Evolutionary conservation across 2,113 vertebrate species (phyloP).

Genomic region (Noctilio leporinus): DNA sequence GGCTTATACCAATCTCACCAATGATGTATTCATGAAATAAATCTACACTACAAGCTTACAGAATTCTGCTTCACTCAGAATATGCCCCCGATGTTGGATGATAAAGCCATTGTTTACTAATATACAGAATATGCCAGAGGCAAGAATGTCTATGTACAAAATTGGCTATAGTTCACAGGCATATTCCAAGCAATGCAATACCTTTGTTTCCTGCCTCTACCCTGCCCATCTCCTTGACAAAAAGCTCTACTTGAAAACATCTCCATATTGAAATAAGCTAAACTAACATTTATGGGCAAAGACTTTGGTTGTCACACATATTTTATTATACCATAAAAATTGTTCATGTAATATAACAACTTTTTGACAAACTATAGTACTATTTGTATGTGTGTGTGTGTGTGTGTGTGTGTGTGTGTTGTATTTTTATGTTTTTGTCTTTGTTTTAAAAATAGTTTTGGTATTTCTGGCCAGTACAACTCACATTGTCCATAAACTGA

Average conservation of each 20-base stretch:
- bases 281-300: constrained; percentile 15
- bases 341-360: not conserved
- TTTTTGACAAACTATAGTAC: not conserved
- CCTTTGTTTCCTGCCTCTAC: not conserved
- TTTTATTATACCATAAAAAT: not conserved
- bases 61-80: not conserved
- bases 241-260: not conserved
- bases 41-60: not conserved
- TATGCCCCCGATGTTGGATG: not conserved
- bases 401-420: not conserved
- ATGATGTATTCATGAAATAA: constrained; percentile 5
- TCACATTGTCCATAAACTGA: not conserved
- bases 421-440: not conserved
- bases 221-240: not conserved
- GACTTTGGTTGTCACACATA: not conserved
- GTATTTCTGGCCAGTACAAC: not conserved
- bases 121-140: not conserved
- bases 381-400: not conserved
- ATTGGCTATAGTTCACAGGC: not conserved
- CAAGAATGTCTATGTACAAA: constrained; percentile 14
- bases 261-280: constrained; percentile 44
- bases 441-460: constrained; percentile 27
- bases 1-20: not conserved
- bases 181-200: not conserved
- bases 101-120: not conserved